phyloP scores from a whole-genome alignment of 1,140 invertebrate species.

The Drosophila neocordata region DNA sequence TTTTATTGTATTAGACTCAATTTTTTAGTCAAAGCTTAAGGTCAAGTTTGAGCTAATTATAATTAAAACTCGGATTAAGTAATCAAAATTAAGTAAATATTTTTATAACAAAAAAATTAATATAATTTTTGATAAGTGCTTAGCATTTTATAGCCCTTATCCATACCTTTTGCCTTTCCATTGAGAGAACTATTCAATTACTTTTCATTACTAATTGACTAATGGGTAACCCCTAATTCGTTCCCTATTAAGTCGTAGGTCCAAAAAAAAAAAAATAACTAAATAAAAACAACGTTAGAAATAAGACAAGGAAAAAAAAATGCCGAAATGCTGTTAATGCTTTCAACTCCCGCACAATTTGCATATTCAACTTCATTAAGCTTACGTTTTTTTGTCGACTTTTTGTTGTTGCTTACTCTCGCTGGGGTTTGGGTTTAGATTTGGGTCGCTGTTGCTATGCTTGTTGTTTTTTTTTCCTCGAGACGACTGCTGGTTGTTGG shows the following conservation, averaged over 20 bases:
- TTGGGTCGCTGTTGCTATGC: constrained; percentile 33
- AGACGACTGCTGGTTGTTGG: constrained; percentile 27
- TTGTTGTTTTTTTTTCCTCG: constrained; percentile 8
- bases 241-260: neutral
- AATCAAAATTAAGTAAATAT: too few species aligned
- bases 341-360: constrained; percentile 55
- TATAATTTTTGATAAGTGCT: too few species aligned
- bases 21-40: too few species aligned
- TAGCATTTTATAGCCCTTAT: too few species aligned
- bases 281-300: neutral
- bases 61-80: too few species aligned
- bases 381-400: constrained; percentile 27
- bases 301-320: neutral
- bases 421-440: constrained; percentile 38
- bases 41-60: too few species aligned
- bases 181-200: too few species aligned
- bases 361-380: constrained; percentile 77
- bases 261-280: neutral
- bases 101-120: too few species aligned
- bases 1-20: too few species aligned
- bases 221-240: neutral
- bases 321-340: constrained; percentile 29
- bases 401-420: constrained; percentile 9
- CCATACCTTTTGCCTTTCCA: too few species aligned
- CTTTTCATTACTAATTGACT: too few species aligned